Conservation (phyloP, 2,888 invertebrate species). For the Scaptodrosophila latifasciaeformis region DNA sequence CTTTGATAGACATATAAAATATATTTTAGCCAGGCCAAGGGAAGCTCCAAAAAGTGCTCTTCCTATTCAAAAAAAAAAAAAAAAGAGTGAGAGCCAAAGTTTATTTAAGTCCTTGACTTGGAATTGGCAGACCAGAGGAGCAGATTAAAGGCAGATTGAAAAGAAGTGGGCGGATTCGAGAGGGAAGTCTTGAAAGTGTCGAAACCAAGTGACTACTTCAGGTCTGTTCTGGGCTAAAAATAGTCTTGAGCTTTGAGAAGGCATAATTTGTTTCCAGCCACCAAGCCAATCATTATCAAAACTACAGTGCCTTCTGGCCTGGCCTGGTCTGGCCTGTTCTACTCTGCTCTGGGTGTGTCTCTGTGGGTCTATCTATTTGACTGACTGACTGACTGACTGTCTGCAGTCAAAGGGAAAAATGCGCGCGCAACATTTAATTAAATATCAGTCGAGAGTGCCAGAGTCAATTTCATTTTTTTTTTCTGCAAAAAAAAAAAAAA, state of each 20-base stretch:
- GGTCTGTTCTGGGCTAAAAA: constrained; percentile 21
- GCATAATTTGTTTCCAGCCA: too few relatives aligned
- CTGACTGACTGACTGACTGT: neutral
- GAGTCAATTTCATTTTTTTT: too few relatives aligned
- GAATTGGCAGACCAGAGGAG: constrained; percentile 37
- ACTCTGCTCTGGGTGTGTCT: too few relatives aligned
- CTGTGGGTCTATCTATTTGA: too few relatives aligned
- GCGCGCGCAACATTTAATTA: constrained; percentile 51
- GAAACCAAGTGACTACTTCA: neutral
- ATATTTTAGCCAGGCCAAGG: constrained; percentile 14
- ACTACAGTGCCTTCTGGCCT: neutral
- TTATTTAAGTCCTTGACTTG: constrained; percentile 63
- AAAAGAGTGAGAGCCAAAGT: constrained; percentile 40
- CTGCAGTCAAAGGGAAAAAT: constrained; percentile 26
- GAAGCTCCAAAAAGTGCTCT: neutral
- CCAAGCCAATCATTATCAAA: constrained; percentile 43
- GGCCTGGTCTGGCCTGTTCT: too few relatives aligned
- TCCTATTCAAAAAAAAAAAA: neutral
- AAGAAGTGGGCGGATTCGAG: constrained; percentile 1
- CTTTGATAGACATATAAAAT: constrained; percentile 55
- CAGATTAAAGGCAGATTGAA: constrained; percentile 34
- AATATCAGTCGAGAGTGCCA: constrained; percentile 53
- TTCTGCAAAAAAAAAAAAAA: too few relatives aligned
- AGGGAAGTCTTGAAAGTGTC: constrained; percentile 21
- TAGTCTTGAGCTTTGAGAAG: constrained; percentile 28